These are phyloP conservation scores for Stigmatopora nigra DNA, from an alignment of 2,113 vertebrate genomes.

Conservation along the genomic window DNA sequence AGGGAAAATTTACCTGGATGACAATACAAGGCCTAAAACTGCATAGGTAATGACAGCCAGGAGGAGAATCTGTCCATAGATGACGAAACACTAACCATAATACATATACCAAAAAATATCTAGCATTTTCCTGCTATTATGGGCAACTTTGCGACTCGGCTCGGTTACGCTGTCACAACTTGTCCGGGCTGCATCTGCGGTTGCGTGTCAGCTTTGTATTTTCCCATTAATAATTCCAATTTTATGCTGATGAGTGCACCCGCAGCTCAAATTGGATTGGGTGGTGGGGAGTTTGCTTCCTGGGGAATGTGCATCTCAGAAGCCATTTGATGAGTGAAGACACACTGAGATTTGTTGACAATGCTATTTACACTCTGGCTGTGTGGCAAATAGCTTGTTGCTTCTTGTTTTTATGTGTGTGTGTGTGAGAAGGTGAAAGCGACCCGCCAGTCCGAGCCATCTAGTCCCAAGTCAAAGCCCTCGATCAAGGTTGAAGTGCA, in stretches of 20 bases:
- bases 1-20: slow-evolving; percentile 33
- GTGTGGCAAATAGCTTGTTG: slow-evolving; percentile 53
- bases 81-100: not conserved
- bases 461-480: slow-evolving; percentile 44
- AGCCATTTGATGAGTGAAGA: slow-evolving; percentile 54
- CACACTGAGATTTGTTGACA: slow-evolving; percentile 51
- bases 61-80: slow-evolving; percentile 22
- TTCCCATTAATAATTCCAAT: slow-evolving; percentile 44
- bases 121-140: not conserved
- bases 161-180: slow-evolving; percentile 43
- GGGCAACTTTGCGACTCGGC: slow-evolving; percentile 26
- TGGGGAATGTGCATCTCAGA: slow-evolving; percentile 40
- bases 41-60: slow-evolving; percentile 27
- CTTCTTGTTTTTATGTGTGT: slow-evolving; percentile 9
- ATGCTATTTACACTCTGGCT: slow-evolving; percentile 49
- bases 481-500: not conserved
- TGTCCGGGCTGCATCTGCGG: slow-evolving; percentile 15
- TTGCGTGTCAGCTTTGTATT: slow-evolving; percentile 12
- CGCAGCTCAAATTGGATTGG: slow-evolving; percentile 42
- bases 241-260: slow-evolving; percentile 32
- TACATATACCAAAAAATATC: not conserved
- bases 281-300: slow-evolving; percentile 18
- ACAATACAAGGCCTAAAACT: slow-evolving; percentile 42
- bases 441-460: slow-evolving; percentile 34
- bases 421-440: slow-evolving; percentile 40